Evolutionary conservation across 2,113 vertebrate genomes (phyloP), one percentile per base, ranked within the genome.

Genomic region (Chelonoidis abingdonii): DNA sequence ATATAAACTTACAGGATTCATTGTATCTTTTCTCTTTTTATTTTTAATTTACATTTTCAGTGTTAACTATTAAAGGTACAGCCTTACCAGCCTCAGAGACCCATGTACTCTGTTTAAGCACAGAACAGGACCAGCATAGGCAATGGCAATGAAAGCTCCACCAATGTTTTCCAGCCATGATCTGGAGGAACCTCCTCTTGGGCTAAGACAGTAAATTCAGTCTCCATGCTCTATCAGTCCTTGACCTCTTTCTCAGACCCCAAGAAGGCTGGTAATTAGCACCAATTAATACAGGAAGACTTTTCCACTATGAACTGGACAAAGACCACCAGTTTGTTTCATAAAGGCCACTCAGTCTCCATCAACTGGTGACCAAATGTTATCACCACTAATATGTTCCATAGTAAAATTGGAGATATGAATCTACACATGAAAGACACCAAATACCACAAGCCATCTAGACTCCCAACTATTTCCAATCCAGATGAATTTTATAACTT

Each of bases 11-110:
- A 47, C 47, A 47, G 47, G 47, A 47, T 47, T 47, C 47, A 47
- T 47, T 47, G 47, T 47, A 50, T 50, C 22, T 25, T 44, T 44
- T 76, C 75, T 76, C 72, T 24, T 75, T 75, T 41, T 25, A 25
- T 76, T 76, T 76, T 24, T 76, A 76, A 76, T 76, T 44, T 76
- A 44, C 41, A 44, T 41, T 76, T 44, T 76, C n/a, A 76, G 38
- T 44, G 72, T 22, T 76, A 76, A 44, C 24, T 14, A 41, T 41
- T 19, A 16, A 54, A 2, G 62, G 19, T 16, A 84, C 47, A 1
- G 35, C 8, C 5, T 49, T 2, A 35, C 9, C 52, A 12, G 25
- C 2, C 5, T 35, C 52, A 3, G 1, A 1, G 4, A 1, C n/a
- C 47, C 35, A 72, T 22, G 83, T 5, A 0, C 35, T 13, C 62